Base-by-base conservation (phyloP, 2,113 vertebrate genomes). In the Pan troglodytes region DNA sequence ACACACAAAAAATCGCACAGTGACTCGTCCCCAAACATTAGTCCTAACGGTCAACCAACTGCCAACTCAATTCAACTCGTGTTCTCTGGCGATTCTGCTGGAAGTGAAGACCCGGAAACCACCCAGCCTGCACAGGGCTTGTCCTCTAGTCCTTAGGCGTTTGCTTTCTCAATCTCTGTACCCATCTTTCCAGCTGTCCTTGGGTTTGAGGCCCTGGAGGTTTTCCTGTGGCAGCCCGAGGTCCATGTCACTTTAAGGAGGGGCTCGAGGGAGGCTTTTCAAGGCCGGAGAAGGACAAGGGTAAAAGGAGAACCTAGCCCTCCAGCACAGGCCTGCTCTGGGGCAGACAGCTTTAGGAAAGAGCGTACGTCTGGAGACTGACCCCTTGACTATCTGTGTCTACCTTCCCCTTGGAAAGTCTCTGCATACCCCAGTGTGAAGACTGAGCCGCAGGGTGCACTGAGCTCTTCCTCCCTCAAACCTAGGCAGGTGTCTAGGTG, bases 41-140 rank as follows among this genome's bases (percentile, higher is more conserved):
- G n/a, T 76, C 95, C 88, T 95, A 93, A 89, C 35, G 55, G 75
- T 88, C 70, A 59, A 45, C 35, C 68, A 75, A 35, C 40, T 75
- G 30, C 95, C 76, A 90, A 59, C 16, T 64, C 61, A 64, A 68
- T n/a, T 76, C 45, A 40, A 30, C 55, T 61, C 30, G 40, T 35
- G 45, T 8, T 70, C 61, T 95, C 73, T 35, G 40, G 52, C n/a
- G 73, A 30, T 40, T 73, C 13, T n/a, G 78, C 18, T 52, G 75
- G 38, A 76, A 78, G 43, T n/a, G 76, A 67, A 95, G 68, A 67
- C 38, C 64, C 8, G 30, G 97, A 52, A 61, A 75, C 38, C 61
- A 35, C 22, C 9, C 0, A 50, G 35, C 14, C 25, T 0, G 2
- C 3, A 43, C n/a, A 25, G 48, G 55, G 2, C 25, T 52, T 38